These are phyloP conservation scores for Pantala flavescens DNA, from an alignment of 1,140 invertebrate species.

Conservation along the genomic window DNA sequence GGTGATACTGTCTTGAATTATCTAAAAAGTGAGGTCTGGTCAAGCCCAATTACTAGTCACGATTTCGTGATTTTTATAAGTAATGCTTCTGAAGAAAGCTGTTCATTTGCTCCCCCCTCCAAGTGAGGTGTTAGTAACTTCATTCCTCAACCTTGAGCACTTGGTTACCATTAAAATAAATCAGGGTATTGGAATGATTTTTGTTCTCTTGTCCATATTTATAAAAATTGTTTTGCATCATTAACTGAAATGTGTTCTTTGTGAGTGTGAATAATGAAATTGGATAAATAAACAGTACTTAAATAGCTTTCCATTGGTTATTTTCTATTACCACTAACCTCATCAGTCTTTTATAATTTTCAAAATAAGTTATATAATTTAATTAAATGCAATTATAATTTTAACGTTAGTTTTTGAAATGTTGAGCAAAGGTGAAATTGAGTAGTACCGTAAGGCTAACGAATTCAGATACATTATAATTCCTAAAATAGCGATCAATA, in stretches of 20 bases:
- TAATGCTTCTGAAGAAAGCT: neutral
- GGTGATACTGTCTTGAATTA: neutral
- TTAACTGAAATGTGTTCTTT: neutral
- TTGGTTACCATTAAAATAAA: neutral
- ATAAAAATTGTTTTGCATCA: neutral
- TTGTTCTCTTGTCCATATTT: neutral
- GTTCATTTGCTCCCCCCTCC: neutral
- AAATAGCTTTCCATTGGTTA: neutral
- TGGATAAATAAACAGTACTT: neutral
- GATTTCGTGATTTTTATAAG: neutral
- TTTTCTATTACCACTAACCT: neutral
- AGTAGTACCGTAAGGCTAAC: too few species aligned
- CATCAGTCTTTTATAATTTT: too few species aligned
- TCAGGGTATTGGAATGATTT: neutral
- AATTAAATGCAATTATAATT: too few species aligned
- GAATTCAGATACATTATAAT: too few species aligned
- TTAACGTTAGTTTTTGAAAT: too few species aligned
- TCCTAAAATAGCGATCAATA: too few species aligned
- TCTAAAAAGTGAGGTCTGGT: constrained; percentile 2
- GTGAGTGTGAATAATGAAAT: neutral
- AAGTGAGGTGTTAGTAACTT: neutral
- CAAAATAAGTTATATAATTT: too few species aligned
- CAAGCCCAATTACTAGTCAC: neutral
- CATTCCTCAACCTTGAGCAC: neutral
- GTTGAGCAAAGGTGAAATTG: too few species aligned